Evolutionary conservation across 2,888 invertebrate species (phyloP), one percentile per base, ranked within the genome.

Genomic region (Anorthoa munda): DNA sequence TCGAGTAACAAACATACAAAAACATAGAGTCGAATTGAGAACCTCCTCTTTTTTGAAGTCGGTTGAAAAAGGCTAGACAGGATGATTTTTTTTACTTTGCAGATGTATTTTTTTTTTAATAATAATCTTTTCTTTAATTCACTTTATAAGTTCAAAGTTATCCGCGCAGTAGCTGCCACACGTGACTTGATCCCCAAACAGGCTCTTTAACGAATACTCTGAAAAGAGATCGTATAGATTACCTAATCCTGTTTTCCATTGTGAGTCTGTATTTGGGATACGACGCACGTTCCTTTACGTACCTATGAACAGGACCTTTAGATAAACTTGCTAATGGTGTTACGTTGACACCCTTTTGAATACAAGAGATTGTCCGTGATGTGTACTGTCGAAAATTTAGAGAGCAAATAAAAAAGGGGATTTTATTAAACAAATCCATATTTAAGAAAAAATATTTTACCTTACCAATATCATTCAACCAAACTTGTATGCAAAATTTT

Each of bases 231-330:
- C 86, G 87, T 79, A 82, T 87, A 88, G 89, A 89, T 89, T 88
- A 84, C 88, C 77, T 89, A 89, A 89, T 89, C 87, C 81, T 81
- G 79, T 87, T 89, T 79, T 68, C 79, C 77, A 87, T 88, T 89
- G 89, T 88, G 82, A 82, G 64, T 70, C 66, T 45, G 59, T 53
- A 72, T 81, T 84, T 84, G 66, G 67, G 31, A 86, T 55, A 71
- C 85, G 64, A 31, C 39, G 69, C 86, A 86, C 86, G 86, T 86
- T 68, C 63, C n/a, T 66, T 15, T 46, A 77, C 31, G 60, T 64
- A 77, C 75, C 72, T 76, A 80, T 79, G 73, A 71, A 39, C 21
- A 18, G 23, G 45, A 59, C 77, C 74, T 73, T 80, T 71, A 65
- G 39, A 79, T 60, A 76, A 76, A 84, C 67, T 81, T 73, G 58